Conservation (phyloP, 2,888 invertebrate genomes). For the Phorcus lineatus region DNA sequence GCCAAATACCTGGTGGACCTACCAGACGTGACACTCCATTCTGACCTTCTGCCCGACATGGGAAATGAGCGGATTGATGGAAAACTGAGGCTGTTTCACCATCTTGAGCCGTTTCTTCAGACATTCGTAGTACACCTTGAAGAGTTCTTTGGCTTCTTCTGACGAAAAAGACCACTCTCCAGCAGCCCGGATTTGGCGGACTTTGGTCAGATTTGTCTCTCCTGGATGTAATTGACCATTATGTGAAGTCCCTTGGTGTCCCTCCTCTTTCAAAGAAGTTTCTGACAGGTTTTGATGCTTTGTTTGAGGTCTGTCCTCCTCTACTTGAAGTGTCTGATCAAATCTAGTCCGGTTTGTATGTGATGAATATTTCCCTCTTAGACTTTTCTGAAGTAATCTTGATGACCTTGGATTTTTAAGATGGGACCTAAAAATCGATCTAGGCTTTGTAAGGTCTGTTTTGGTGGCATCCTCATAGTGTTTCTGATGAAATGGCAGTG, state of each 20-base stretch:
- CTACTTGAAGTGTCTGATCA: not conserved
- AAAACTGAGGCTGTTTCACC: conserved; percentile 30
- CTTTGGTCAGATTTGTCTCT: no score
- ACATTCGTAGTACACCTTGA: conserved; percentile 57
- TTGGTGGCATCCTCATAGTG: no score
- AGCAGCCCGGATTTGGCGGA: not conserved
- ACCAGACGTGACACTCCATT: conserved; percentile 55
- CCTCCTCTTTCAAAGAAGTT: no score
- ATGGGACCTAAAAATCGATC: no score
- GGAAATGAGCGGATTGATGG: conserved; percentile 54
- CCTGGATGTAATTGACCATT: no score
- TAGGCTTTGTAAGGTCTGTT: no score
- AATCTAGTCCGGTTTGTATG: not conserved
- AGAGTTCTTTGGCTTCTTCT: conserved; percentile 45
- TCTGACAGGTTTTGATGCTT: no score
- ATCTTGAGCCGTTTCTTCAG: conserved; percentile 28
- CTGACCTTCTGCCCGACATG: conserved; percentile 59
- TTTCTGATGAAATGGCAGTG: no score
- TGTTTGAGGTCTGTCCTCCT: no score
- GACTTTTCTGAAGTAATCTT: no score
- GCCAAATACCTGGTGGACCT: not conserved
- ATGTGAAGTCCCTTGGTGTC: no score
- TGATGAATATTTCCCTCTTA: not conserved
- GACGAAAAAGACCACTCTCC: conserved; percentile 42
- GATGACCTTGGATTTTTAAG: no score